A percentile compares a stretch with the other conserved stretches of the same genome.
Conservation (phyloP, 2,888 invertebrate species). For the Zele albiditarsus region DNA sequence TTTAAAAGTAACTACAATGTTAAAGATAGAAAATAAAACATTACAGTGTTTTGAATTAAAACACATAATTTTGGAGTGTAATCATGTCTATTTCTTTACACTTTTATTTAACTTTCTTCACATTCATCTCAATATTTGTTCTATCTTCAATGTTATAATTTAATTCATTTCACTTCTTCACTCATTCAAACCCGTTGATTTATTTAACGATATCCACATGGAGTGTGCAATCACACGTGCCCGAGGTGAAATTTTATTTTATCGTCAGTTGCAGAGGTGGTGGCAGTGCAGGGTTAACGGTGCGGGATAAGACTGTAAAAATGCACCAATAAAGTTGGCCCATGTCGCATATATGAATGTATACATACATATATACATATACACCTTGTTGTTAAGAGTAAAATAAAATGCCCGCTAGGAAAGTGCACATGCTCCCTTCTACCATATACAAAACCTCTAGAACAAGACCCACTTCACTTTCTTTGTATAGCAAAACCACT, state of each 20-base stretch:
- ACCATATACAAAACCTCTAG: neutral
- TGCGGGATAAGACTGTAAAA: slow-evolving; percentile 12
- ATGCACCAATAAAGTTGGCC: slow-evolving; percentile 19
- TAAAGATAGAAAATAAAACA: too few relatives aligned
- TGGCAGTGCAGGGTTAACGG: neutral
- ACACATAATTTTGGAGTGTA: too few relatives aligned
- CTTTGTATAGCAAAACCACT: slow-evolving; percentile 5
- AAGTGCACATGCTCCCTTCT: slow-evolving; percentile 1
- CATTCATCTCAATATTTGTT: too few relatives aligned
- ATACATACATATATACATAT: neutral
- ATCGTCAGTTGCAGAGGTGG: neutral
- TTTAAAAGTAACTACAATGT: too few relatives aligned
- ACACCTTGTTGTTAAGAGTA: neutral
- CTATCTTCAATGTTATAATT: too few relatives aligned
- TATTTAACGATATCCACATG: neutral
- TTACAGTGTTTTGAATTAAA: too few relatives aligned
- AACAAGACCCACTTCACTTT: neutral
- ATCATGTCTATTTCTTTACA: too few relatives aligned
- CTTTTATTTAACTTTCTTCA: too few relatives aligned
- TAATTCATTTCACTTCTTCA: neutral
- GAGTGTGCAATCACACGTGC: slow-evolving; percentile 11
- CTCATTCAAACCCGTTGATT: neutral
- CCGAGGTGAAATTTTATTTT: neutral
- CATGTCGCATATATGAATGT: neutral
- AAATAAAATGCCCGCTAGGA: neutral